A percentile compares a stretch with the other conserved stretches of the same genome.
phyloP scores from a whole-genome alignment of 2,113 vertebrate genomes.

The Bubo scandiacus region DNA sequence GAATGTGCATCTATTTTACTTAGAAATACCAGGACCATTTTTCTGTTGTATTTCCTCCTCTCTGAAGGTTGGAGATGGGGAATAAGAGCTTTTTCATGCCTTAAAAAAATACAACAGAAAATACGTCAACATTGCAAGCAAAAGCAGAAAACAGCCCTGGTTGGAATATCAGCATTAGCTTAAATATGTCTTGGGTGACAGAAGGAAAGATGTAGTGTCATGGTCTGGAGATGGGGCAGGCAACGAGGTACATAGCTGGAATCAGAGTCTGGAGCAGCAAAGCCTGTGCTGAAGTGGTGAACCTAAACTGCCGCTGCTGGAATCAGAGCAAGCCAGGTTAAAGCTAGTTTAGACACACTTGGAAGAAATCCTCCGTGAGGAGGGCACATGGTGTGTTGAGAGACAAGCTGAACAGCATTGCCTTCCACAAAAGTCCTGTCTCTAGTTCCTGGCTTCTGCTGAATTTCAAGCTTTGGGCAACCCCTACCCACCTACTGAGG shows the following conservation, averaged over 20 bases:
- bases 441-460: not conserved
- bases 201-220: accelerated
- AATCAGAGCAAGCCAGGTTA: not conserved
- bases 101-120: not conserved
- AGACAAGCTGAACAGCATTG: not conserved
- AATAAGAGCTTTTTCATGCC: not conserved
- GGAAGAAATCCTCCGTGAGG: not conserved
- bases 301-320: not conserved
- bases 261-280: not conserved
- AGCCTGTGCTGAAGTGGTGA: not conserved
- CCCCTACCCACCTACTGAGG: not conserved
- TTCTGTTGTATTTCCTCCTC: not conserved
- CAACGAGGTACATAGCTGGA: not conserved
- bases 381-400: not conserved
- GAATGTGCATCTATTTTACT: not conserved
- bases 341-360: not conserved
- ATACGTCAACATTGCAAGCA: not conserved
- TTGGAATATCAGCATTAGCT: not conserved
- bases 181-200: not conserved
- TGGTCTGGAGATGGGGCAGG: not conserved
- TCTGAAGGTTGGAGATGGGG: not conserved
- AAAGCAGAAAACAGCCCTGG: not conserved
- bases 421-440: not conserved
- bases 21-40: not conserved
- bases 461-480: not conserved